Conservation (phyloP, 2,888 invertebrate species). For the Eupithecia dodoneata region DNA sequence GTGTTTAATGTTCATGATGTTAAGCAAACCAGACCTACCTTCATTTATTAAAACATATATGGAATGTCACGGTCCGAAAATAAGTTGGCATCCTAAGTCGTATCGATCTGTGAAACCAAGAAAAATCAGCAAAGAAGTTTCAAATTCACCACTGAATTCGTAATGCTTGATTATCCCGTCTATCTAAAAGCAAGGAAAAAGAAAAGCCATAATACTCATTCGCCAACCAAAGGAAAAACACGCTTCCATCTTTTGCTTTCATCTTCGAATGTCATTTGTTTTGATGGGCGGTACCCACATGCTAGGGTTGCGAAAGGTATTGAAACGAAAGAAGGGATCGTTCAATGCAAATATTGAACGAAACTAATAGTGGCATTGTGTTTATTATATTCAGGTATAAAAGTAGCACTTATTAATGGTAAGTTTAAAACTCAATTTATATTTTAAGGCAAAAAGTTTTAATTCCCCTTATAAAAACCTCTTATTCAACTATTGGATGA, state of each 20-base stretch:
- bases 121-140: conserved; percentile 4
- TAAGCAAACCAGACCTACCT: background rate
- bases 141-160: conserved; percentile 24
- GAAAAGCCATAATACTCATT: conserved; percentile 37
- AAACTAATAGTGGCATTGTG: background rate
- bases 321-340: background rate
- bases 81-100: background rate
- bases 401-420: background rate
- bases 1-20: background rate
- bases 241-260: conserved; percentile 39
- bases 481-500: too few relatives aligned
- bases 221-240: conserved; percentile 36
- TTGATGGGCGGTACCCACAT: conserved; percentile 34
- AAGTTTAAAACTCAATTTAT: too few relatives aligned
- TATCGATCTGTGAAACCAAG: background rate
- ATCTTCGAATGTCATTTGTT: conserved; percentile 40
- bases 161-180: conserved; percentile 22
- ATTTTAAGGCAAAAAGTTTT: too few relatives aligned
- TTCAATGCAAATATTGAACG: background rate
- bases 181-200: conserved; percentile 31
- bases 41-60: background rate
- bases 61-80: background rate
- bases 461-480: too few relatives aligned
- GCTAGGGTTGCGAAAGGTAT: conserved; percentile 21
- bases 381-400: background rate